These are phyloP conservation scores for Anas platyrhynchos DNA, from an alignment of 2,113 vertebrate genomes.

Conservation along the genomic window DNA sequence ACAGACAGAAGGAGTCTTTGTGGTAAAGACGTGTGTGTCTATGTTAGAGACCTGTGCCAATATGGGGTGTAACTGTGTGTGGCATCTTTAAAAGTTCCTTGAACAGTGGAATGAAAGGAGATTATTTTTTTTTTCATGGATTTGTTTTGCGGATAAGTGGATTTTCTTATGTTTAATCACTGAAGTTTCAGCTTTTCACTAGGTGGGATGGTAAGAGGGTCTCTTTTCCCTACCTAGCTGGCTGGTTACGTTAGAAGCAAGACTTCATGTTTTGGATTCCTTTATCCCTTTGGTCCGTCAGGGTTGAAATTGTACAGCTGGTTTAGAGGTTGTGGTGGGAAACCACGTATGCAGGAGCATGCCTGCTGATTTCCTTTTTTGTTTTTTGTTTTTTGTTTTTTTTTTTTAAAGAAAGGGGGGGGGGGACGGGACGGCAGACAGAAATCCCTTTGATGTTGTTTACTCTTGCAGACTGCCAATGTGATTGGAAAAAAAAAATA, in stretches of 20 bases:
- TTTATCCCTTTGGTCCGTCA: not conserved
- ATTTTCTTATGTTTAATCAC: not conserved
- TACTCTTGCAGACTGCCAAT: not conserved
- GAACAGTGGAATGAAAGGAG: not conserved
- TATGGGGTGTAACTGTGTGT: not conserved
- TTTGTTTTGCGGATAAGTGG: not conserved
- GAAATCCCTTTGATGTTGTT: conserved; percentile 8
- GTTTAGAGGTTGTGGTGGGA: not conserved
- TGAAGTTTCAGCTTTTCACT: not conserved
- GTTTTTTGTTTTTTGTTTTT: not conserved
- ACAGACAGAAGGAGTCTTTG: not conserved
- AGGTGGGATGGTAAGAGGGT: not conserved
- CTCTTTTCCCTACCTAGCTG: conserved; percentile 10
- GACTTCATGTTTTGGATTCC: conserved; percentile 13
- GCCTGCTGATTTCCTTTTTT: not conserved
- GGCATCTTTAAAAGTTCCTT: not conserved
- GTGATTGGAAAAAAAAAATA: not conserved
- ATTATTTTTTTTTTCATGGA: not conserved
- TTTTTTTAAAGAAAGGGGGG: not conserved
- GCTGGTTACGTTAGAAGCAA: not conserved
- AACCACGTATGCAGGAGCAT: not conserved
- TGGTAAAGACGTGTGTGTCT: not conserved
- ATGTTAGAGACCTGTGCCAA: not conserved
- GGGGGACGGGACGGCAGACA: no score
- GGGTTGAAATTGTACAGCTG: conserved; percentile 20